Evolutionary conservation across 1,140 invertebrate genomes (phyloP), one percentile per base, ranked within the genome.

Genomic region (Hydropsyche tenuis): DNA sequence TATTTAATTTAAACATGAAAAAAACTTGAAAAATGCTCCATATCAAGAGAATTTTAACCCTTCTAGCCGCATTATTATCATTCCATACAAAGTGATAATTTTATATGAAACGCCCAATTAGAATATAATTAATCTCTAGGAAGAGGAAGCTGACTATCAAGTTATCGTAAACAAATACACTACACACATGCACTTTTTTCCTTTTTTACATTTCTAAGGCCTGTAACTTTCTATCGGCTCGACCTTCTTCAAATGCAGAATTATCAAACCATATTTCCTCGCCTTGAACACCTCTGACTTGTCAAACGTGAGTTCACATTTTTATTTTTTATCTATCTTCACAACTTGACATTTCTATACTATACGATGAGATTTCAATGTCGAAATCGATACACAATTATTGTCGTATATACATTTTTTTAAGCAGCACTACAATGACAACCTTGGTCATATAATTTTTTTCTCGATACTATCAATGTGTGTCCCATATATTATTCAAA

Each of bases 201-300:
- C 14, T 12, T 30, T 63, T 25, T 11, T 11, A 42, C 20, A 63
- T 1, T n/a, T 27, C 16, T 14, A 63, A 63, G 60, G 60, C 23
- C 60, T 63, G 60, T 63, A 63, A 63, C 60, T 63, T 63, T 63
- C 60, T 63, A 63, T 22, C 9, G n/a, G 22, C 53, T 2, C 53
- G 60, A 42, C 60, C 60, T 63, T 63, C 60, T 27, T 22, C 30
- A 16, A 16, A 53, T 53, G 48, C 48, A 53, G 16, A 53, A 18
- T 53, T 18, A 20, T 18, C 48, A 1, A 18, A 53, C 48, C 30
- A 11, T 53, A 53, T 53, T 53, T 53, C 48, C 48, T 53, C 48
- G 48, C 48, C 48, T 53, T 53, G 48, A 20, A 16, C 48, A 16
- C 14, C 48, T 18, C 16, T 9, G 20, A 53, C 48, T 53, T 53